Conservation (phyloP, 1,140 invertebrate species). For the Rhysida immarginata region DNA sequence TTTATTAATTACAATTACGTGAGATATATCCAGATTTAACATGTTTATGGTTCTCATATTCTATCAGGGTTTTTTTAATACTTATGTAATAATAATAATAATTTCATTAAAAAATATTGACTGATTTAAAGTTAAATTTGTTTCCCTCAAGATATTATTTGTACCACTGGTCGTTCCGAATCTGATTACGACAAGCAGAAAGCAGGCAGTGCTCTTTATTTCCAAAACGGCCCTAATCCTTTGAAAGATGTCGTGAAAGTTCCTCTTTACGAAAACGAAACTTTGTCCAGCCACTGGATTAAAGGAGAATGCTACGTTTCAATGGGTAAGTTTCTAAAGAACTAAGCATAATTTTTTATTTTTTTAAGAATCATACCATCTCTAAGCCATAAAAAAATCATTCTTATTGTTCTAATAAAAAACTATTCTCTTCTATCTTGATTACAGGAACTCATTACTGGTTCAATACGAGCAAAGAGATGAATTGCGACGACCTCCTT, state of each 20-base stretch:
- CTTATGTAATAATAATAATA: too few relatives aligned
- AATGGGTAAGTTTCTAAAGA: constrained; percentile 6
- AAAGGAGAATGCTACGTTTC: not conserved
- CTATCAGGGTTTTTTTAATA: too few relatives aligned
- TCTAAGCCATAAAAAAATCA: too few relatives aligned
- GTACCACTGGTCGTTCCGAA: constrained; percentile 1
- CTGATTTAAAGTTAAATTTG: not conserved
- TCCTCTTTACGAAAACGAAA: constrained; percentile 5
- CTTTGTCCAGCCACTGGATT: not conserved
- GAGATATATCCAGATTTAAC: too few relatives aligned
- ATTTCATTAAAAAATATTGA: too few relatives aligned
- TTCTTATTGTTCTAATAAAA: too few relatives aligned
- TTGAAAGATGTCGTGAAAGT: not conserved
- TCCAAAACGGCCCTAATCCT: constrained; percentile 3
- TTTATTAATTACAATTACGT: too few relatives aligned
- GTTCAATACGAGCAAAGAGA: not conserved
- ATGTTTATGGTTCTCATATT: too few relatives aligned
- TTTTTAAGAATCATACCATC: too few relatives aligned
- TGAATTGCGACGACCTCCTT: not conserved
- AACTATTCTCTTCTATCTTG: not conserved
- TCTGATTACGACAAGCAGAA: not conserved
- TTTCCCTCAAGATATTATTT: constrained; percentile 3
- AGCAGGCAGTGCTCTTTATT: not conserved
- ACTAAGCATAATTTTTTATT: too few relatives aligned
- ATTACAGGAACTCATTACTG: not conserved